These are phyloP conservation scores for Dreissena rostriformis DNA, from an alignment of 1,140 invertebrate species.

Conservation along the genomic window DNA sequence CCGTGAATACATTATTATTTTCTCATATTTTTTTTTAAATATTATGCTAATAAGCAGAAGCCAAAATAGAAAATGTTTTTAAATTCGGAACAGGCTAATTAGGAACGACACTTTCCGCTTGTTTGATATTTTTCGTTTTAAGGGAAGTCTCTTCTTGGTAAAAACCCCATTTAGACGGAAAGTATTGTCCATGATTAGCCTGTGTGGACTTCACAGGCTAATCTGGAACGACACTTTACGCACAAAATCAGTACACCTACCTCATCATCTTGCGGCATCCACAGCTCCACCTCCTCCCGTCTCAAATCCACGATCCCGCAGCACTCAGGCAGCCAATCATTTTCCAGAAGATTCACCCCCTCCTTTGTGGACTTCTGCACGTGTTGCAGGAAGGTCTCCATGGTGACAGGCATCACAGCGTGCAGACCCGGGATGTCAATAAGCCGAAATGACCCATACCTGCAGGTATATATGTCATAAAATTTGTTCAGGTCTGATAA, in stretches of 20 bases:
- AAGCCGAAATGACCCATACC: slow-evolving; percentile 76
- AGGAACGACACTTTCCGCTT: no score
- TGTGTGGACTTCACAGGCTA: no score
- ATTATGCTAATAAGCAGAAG: no score
- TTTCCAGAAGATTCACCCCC: slow-evolving; percentile 62
- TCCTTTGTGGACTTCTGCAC: slow-evolving; percentile 70
- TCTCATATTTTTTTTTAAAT: no score
- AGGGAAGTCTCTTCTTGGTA: no score
- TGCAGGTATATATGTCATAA: slow-evolving; percentile 53
- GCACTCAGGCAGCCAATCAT: slow-evolving; percentile 86
- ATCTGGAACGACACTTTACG: no score
- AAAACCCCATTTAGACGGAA: no score
- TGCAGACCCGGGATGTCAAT: slow-evolving; percentile 74
- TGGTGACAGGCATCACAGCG: slow-evolving; percentile 77
- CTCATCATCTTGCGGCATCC: slow-evolving; percentile 81
- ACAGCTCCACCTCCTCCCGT: slow-evolving; percentile 85
- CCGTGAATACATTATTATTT: not conserved
- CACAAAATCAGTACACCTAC: not conserved
- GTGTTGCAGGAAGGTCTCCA: slow-evolving; percentile 75
- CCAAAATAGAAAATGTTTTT: no score
- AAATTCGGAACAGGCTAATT: no score
- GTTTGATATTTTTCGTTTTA: no score
- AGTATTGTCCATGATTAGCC: no score
- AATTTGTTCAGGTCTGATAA: no score
- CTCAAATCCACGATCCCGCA: slow-evolving; percentile 87